phyloP scores from a whole-genome alignment of 2,797 vertebrate genomes.

The Glyptemys insculpta region DNA sequence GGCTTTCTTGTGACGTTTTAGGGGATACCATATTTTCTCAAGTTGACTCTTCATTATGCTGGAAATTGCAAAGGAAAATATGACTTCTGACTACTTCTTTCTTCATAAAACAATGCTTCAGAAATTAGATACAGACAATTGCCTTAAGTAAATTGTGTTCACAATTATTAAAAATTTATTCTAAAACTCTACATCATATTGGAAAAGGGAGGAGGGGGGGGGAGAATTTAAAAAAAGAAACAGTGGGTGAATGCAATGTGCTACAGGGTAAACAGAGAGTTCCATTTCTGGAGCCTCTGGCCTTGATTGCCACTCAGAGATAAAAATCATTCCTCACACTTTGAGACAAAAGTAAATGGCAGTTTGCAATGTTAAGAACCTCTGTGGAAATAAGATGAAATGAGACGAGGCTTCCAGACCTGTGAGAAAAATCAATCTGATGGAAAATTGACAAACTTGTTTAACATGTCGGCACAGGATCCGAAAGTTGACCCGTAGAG shows the following conservation, averaged over 20 bases:
- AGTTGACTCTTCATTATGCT: conserved; percentile 60
- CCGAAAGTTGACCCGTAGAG: conserved; percentile 83
- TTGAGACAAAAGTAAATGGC: conserved; percentile 81
- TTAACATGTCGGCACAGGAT: conserved; percentile 83
- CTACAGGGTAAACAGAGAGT: conserved; percentile 52
- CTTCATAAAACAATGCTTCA: conserved; percentile 34
- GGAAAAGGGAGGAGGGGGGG: background rate
- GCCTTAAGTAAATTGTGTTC: conserved; percentile 53
- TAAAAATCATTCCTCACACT: conserved; percentile 80
- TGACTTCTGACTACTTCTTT: conserved; percentile 56
- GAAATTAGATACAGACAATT: conserved; percentile 58
- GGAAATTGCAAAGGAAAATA: conserved; percentile 59
- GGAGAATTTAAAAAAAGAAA: conserved; percentile 64
- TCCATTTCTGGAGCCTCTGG: conserved; percentile 53
- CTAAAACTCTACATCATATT: conserved; percentile 62
- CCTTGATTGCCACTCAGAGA: conserved; percentile 70
- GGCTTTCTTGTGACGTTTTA: conserved; percentile 60
- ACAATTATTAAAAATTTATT: conserved; percentile 59
- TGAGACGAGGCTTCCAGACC: conserved; percentile 82
- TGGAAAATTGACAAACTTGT: conserved; percentile 89
- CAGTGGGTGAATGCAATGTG: conserved; percentile 43
- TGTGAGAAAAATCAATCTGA: conserved; percentile 87
- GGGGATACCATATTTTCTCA: conserved; percentile 66
- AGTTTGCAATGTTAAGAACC: conserved; percentile 83
- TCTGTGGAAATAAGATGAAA: conserved; percentile 83